phyloP scores from a whole-genome alignment of 1,140 invertebrate species.

The Leptinotarsa texana region DNA sequence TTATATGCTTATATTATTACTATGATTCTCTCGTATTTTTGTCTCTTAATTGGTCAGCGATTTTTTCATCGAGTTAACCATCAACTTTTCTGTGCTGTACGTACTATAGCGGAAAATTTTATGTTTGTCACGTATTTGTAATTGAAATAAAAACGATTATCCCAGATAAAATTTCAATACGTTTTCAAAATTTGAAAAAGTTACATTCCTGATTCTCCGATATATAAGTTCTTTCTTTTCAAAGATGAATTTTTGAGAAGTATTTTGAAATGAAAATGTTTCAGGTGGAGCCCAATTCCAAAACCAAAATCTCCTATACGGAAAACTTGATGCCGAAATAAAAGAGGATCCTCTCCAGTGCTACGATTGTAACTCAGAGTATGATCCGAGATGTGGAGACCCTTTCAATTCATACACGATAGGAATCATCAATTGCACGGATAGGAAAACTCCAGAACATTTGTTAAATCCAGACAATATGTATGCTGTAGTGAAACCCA shows the following conservation, averaged over 20 bases:
- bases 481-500: constrained; percentile 60
- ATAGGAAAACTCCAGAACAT: constrained; percentile 72
- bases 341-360: constrained; percentile 56
- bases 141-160: no score
- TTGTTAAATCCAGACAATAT: constrained; percentile 56
- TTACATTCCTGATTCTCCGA: not conserved
- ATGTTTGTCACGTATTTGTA: no score
- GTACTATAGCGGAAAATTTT: no score
- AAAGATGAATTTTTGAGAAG: not conserved
- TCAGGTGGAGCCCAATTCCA: constrained; percentile 4
- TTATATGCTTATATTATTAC: no score
- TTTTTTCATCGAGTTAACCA: no score
- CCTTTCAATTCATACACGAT: constrained; percentile 81
- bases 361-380: constrained; percentile 85
- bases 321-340: not conserved
- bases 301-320: not conserved
- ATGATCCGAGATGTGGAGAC: constrained; percentile 82
- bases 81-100: no score
- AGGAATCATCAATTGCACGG: constrained; percentile 80
- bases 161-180: not conserved
- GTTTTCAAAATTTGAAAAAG: not conserved
- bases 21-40: no score
- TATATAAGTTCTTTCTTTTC: not conserved
- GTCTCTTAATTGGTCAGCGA: no score
- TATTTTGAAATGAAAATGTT: not conserved